Conservation (phyloP, 2,113 vertebrate species). For the Loxodonta africana region DNA sequence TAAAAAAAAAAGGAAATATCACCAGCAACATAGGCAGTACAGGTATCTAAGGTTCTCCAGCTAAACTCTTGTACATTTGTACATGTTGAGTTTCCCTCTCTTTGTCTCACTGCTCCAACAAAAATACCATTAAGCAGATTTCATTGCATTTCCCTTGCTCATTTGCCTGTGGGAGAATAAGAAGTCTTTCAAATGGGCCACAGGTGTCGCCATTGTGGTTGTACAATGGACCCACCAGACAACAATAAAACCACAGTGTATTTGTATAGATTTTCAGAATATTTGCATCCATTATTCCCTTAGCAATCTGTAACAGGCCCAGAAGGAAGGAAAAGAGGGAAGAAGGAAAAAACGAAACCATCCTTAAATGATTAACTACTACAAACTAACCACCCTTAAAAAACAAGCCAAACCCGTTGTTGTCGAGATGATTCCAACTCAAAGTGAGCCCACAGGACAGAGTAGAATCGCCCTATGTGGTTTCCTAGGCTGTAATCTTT, state of each 20-base stretch:
- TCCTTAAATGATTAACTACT: conserved; percentile 22
- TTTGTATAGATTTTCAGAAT: conserved; percentile 32
- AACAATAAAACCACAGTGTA: conserved; percentile 16
- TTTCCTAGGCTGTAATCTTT: not conserved
- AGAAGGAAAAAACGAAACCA: not conserved
- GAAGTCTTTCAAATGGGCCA: conserved; percentile 66
- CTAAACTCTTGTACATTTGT: not conserved
- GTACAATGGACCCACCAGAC: conserved; percentile 46
- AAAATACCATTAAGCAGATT: conserved; percentile 53
- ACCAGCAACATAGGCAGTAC: not conserved
- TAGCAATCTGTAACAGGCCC: conserved; percentile 9
- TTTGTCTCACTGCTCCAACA: not conserved
- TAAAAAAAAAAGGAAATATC: not conserved
- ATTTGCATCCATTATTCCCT: conserved; percentile 40
- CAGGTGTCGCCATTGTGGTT: not conserved
- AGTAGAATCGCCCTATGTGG: too few relatives aligned
- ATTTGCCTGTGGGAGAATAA: conserved; percentile 39
- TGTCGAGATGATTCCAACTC: not conserved
- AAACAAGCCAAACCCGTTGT: not conserved
- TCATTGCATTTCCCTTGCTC: conserved; percentile 8
- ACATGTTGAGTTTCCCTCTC: not conserved
- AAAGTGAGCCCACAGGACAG: not conserved
- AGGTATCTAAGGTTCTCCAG: not conserved
- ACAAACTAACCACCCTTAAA: not conserved
- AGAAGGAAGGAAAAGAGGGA: conserved; percentile 38